These are phyloP conservation scores for Trachythela sp. DNA, from an alignment of 64 coral and sea anemone genomes.

Conservation along the genomic window DNA sequence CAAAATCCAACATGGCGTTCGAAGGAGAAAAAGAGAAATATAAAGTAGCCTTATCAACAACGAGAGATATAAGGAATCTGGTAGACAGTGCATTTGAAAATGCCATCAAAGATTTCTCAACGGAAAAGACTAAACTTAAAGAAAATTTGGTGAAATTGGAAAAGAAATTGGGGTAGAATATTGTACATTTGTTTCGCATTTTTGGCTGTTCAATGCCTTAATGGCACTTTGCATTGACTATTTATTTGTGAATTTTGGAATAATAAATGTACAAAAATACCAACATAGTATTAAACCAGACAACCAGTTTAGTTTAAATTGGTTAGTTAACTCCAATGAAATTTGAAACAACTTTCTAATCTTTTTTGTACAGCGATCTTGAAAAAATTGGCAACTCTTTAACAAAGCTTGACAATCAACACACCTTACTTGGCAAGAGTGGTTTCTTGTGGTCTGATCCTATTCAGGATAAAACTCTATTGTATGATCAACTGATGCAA, in stretches of 20 bases:
- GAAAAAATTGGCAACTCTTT: neutral
- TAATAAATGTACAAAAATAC: too few species aligned
- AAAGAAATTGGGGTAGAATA: neutral
- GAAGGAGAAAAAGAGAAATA: conserved; percentile 4
- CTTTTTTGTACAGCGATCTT: neutral
- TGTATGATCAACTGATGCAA: conserved; percentile 19
- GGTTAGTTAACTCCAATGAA: too few species aligned
- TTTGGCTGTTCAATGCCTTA: too few species aligned
- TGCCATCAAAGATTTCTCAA: neutral
- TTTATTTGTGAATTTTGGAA: too few species aligned
- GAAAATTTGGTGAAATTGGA: neutral
- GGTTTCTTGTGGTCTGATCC: conserved; percentile 1
- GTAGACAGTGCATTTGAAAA: neutral
- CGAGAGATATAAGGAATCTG: neutral
- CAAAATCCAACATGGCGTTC: too few species aligned
- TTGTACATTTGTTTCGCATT: too few species aligned
- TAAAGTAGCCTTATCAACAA: neutral
- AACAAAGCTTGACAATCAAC: neutral
- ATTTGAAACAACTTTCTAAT: neutral
- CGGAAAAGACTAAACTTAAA: neutral
- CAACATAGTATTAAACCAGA: too few species aligned
- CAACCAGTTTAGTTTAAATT: too few species aligned
- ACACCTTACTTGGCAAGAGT: neutral
- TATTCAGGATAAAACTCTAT: conserved; percentile 6
- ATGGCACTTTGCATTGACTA: too few species aligned